Percentiles rank a stretch among this genome's conserved stretches.
Evolutionary conservation across 2,888 invertebrate genomes (phyloP).

Genomic region (Epicampocera succincta): DNA sequence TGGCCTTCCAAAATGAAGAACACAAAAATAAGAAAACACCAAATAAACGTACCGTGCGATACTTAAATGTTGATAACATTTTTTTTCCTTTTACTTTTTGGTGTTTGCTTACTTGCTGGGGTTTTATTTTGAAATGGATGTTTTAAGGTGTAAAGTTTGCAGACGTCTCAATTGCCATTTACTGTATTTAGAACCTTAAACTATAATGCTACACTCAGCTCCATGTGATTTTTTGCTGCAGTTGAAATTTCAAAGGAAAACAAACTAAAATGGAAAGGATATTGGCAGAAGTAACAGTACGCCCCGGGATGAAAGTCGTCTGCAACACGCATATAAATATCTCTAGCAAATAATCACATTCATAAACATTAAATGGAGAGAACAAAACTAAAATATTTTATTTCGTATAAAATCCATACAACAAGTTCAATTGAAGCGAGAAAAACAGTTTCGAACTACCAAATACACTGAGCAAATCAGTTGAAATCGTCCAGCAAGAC

Average conservation of each 20-base stretch:
- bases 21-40: neutral
- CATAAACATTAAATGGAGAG: conserved; percentile 66
- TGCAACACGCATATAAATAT: conserved; percentile 67
- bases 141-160: conserved; percentile 74
- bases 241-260: conserved; percentile 38
- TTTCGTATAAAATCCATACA: conserved; percentile 34
- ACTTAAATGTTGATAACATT: conserved; percentile 22
- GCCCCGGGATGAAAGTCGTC: conserved; percentile 63
- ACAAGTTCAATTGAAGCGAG: conserved; percentile 36
- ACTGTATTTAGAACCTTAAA: conserved; percentile 69
- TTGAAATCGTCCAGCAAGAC: too few relatives aligned
- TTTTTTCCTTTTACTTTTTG: conserved; percentile 39
- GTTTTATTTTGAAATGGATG: conserved; percentile 2
- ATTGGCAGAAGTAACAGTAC: conserved; percentile 56
- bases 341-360: conserved; percentile 69
- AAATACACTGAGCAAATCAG: conserved; percentile 21
- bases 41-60: conserved; percentile 40
- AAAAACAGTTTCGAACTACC: conserved; percentile 46
- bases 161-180: conserved; percentile 74
- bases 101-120: neutral
- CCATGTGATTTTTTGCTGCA: conserved; percentile 7
- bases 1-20: conserved; percentile 11
- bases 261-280: conserved; percentile 57
- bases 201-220: conserved; percentile 52
- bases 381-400: conserved; percentile 53